Conservation (phyloP, 2,113 vertebrate species). For the Myodes glareolus region DNA sequence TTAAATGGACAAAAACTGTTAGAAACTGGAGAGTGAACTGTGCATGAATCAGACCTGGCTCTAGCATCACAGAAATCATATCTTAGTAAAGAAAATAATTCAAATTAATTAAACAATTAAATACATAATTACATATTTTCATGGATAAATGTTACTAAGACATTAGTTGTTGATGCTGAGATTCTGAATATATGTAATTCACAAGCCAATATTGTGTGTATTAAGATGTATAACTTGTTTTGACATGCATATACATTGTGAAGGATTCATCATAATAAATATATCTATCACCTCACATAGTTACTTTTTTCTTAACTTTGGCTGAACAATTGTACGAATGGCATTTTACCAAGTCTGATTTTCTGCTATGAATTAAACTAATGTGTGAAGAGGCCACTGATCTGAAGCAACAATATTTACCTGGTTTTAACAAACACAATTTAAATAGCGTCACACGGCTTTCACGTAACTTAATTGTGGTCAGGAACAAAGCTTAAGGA, state of each 20-base stretch:
- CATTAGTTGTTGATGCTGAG: not conserved
- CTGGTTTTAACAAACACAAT: not conserved
- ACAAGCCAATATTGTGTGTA: not conserved
- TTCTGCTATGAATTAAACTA: not conserved
- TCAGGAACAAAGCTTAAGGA: not conserved
- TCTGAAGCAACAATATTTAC: not conserved
- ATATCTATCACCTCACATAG: not conserved
- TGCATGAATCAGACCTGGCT: not conserved
- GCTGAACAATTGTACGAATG: not conserved
- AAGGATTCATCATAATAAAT: not conserved
- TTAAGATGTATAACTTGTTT: not conserved
- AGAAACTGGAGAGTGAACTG: not conserved
- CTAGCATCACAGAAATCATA: not conserved
- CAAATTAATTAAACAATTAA: slow-evolving; percentile 26
- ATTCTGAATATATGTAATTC: not conserved
- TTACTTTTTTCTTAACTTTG: not conserved
- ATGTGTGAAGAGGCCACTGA: not conserved
- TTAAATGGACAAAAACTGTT: not conserved
- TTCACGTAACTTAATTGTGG: not conserved
- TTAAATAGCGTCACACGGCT: not conserved
- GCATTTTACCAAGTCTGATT: not conserved
- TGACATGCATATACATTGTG: not conserved
- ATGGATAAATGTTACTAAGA: not conserved
- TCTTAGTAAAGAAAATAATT: not conserved
- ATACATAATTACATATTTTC: not conserved